Conservation (phyloP, 2,797 vertebrate species). For the Miichthys miiuy region DNA sequence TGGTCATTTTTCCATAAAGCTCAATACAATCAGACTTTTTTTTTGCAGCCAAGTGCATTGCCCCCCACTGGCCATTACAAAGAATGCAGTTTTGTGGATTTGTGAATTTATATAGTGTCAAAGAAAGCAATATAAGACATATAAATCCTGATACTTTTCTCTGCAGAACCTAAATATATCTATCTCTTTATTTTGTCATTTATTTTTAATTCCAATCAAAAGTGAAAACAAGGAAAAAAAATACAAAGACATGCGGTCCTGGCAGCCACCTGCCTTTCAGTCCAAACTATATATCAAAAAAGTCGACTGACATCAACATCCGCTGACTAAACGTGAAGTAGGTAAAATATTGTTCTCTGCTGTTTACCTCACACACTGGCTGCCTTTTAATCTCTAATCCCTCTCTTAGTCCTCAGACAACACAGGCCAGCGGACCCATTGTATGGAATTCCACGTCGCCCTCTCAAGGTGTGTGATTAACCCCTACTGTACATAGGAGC, state of each 20-base stretch:
- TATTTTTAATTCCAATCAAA: slow-evolving; percentile 28
- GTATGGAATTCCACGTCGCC: slow-evolving; percentile 73
- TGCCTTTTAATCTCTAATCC: slow-evolving; percentile 86
- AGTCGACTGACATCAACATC: slow-evolving; percentile 76
- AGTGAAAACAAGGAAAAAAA: slow-evolving; percentile 42
- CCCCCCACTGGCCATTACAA: too few relatives aligned
- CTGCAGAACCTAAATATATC: background rate
- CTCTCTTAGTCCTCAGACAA: slow-evolving; percentile 79
- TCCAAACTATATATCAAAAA: slow-evolving; percentile 59
- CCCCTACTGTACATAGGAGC: slow-evolving; percentile 85
- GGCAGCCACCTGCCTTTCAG: slow-evolving; percentile 46
- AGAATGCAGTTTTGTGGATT: too few relatives aligned
- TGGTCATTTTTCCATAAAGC: too few relatives aligned
- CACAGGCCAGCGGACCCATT: slow-evolving; percentile 77
- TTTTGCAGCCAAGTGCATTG: too few relatives aligned
- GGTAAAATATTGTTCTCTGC: slow-evolving; percentile 79
- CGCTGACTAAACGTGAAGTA: slow-evolving; percentile 69
- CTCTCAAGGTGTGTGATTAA: slow-evolving; percentile 82
- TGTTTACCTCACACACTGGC: slow-evolving; percentile 81
- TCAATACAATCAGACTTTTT: too few relatives aligned
- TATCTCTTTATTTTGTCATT: background rate
- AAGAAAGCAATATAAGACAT: too few relatives aligned
- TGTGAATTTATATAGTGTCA: too few relatives aligned
- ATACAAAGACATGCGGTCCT: slow-evolving; percentile 9
- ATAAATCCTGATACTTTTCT: background rate